phyloP scores from a whole-genome alignment of 1,140 invertebrate genomes.

The Eriocheir sinensis region DNA sequence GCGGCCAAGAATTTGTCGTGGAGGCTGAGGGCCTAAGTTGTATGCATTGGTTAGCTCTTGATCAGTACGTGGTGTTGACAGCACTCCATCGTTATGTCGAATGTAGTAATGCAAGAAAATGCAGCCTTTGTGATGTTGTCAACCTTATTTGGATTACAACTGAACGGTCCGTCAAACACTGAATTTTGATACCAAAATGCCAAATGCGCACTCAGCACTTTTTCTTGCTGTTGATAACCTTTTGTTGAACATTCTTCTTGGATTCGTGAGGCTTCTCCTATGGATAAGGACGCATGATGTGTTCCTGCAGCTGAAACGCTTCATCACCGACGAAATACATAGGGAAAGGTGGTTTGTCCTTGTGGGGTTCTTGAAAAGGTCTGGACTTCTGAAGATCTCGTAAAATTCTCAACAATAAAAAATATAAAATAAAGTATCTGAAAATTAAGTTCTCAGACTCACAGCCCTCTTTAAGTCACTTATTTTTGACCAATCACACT shows the following conservation, averaged over 20 bases:
- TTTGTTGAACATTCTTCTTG: slow-evolving; percentile 66
- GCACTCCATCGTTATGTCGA: slow-evolving; percentile 50
- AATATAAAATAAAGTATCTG: too few relatives aligned
- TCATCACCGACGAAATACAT: slow-evolving; percentile 58
- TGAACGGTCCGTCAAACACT: slow-evolving; percentile 62
- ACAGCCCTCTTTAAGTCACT: too few relatives aligned
- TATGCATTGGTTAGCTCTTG: slow-evolving; percentile 66
- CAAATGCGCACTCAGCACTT: slow-evolving; percentile 57
- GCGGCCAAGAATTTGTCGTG: slow-evolving; percentile 56
- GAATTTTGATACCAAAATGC: slow-evolving; percentile 58
- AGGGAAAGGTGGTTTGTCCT: slow-evolving; percentile 26
- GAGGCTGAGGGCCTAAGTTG: slow-evolving; percentile 59
- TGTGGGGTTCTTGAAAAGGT: too few relatives aligned
- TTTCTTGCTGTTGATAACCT: slow-evolving; percentile 58
- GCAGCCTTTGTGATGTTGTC: slow-evolving; percentile 47
- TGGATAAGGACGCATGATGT: slow-evolving; percentile 62
- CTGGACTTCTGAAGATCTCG: too few relatives aligned
- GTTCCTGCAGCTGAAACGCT: slow-evolving; percentile 58
- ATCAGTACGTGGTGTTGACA: slow-evolving; percentile 56
- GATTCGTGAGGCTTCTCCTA: slow-evolving; percentile 52
- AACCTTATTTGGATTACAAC: slow-evolving; percentile 66
- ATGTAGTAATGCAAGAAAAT: slow-evolving; percentile 56
- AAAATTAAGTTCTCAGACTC: too few relatives aligned
- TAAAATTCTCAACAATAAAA: too few relatives aligned
- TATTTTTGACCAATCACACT: too few relatives aligned